Evolutionary conservation across 2,113 vertebrate genomes (phyloP).

Genomic region (Fulica atra): DNA sequence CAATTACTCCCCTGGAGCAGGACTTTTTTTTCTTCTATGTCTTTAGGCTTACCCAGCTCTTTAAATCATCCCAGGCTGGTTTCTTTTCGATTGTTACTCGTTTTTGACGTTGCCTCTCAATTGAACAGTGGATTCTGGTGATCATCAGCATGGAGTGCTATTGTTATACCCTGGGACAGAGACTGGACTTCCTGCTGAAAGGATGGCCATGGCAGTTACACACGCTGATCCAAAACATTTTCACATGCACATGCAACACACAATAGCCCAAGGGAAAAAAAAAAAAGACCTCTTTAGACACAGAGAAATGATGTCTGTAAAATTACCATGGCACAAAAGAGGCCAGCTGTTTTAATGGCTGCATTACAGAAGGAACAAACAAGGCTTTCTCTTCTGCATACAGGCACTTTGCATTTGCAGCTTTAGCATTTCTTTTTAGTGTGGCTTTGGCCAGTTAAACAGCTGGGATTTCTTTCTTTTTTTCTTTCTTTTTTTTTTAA

Average conservation of each 20-base stretch:
- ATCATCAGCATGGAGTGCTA: not conserved
- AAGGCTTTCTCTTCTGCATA: not conserved
- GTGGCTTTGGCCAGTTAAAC: not conserved
- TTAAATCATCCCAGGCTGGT: constrained; percentile 16
- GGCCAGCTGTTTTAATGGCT: not conserved
- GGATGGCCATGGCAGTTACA: not conserved
- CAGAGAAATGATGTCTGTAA: not conserved
- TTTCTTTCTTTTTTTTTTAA: not conserved
- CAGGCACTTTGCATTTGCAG: not conserved
- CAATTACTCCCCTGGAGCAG: constrained; percentile 3
- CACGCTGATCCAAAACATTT: not conserved
- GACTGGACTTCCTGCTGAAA: not conserved
- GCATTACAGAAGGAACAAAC: not conserved
- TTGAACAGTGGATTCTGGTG: not conserved
- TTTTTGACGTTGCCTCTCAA: not conserved
- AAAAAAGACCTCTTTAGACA: not conserved
- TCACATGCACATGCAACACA: not conserved
- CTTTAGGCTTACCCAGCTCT: not conserved
- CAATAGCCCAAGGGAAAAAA: not conserved
- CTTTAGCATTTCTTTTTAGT: not conserved
- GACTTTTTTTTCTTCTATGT: not conserved
- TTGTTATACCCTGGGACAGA: not conserved
- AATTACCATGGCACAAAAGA: not conserved
- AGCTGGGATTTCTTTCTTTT: not conserved
- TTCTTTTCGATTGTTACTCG: not conserved